Evolutionary conservation across 23 tunicate species (phyloP).

Genomic region (Ascidia mentula): DNA sequence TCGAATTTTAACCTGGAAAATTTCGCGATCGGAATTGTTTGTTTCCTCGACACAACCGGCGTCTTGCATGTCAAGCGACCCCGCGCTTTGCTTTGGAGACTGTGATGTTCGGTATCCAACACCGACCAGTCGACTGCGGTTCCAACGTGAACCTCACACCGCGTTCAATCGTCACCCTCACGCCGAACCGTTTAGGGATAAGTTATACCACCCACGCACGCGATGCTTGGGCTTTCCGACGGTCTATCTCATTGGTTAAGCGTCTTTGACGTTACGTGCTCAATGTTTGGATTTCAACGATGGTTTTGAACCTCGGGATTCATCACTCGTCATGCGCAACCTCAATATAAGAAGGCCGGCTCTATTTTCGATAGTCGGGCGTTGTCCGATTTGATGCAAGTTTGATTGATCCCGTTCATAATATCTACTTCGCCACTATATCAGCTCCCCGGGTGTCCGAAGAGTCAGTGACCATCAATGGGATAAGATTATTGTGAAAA

Average conservation of each 20-base stretch:
- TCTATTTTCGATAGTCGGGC: neutral
- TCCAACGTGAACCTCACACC: too few relatives aligned
- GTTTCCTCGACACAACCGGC: neutral
- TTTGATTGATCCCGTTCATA: constrained; percentile 2
- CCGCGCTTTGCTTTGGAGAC: neutral
- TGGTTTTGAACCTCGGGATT: neutral
- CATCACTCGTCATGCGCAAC: neutral
- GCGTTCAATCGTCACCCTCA: too few relatives aligned
- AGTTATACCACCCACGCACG: neutral
- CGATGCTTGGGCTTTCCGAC: neutral
- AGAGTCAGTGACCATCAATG: too few relatives aligned
- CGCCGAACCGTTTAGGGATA: too few relatives aligned
- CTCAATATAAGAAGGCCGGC: neutral
- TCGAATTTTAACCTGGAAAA: too few relatives aligned
- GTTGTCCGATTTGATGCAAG: neutral
- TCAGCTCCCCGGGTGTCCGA: too few relatives aligned
- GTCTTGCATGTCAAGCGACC: neutral
- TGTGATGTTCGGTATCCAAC: neutral
- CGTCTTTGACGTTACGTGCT: neutral
- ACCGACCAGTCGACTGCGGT: too few relatives aligned
- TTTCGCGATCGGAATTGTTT: too few relatives aligned
- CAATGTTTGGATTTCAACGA: neutral
- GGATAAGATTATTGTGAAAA: too few relatives aligned
- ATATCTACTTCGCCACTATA: too few relatives aligned
- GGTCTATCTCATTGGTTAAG: neutral